These are phyloP conservation scores for Siderastrea siderea DNA, from an alignment of 92 coral and sea anemone genomes.

Conservation along the genomic window DNA sequence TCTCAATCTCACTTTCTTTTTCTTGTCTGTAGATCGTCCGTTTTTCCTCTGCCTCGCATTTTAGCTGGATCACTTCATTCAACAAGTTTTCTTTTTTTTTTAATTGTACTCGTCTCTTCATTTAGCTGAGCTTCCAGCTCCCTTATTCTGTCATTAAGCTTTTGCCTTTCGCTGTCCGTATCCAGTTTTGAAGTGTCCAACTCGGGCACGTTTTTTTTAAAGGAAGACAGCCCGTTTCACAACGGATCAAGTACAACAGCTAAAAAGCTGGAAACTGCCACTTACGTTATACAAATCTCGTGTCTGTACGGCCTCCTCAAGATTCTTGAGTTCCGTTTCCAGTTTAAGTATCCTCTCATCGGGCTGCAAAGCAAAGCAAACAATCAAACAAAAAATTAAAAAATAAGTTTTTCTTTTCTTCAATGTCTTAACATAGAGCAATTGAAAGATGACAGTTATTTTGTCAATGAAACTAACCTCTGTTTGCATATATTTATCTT, in stretches of 20 bases:
- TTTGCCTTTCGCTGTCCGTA: background rate
- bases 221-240: no score
- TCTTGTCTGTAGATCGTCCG: background rate
- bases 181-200: background rate
- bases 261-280: background rate
- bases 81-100: constrained; percentile 7
- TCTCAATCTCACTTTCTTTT: background rate
- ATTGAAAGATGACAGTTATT: background rate
- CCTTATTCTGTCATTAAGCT: background rate
- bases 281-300: constrained; percentile 36
- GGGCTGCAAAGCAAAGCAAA: constrained; percentile 3
- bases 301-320: constrained; percentile 19
- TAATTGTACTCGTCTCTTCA: background rate
- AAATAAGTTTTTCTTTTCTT: no score
- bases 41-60: constrained; percentile 7
- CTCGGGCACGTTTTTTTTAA: background rate
- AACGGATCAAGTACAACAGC: background rate
- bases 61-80: background rate
- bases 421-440: no score
- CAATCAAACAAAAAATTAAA: background rate
- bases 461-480: constrained; percentile 8
- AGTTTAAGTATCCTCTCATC: constrained; percentile 8
- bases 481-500: constrained; percentile 43
- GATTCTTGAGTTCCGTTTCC: constrained; percentile 22
- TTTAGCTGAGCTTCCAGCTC: background rate